Evolutionary conservation across 2,888 invertebrate genomes (phyloP), one percentile per base, ranked within the genome.

Genomic region (Drosophila yooni): DNA sequence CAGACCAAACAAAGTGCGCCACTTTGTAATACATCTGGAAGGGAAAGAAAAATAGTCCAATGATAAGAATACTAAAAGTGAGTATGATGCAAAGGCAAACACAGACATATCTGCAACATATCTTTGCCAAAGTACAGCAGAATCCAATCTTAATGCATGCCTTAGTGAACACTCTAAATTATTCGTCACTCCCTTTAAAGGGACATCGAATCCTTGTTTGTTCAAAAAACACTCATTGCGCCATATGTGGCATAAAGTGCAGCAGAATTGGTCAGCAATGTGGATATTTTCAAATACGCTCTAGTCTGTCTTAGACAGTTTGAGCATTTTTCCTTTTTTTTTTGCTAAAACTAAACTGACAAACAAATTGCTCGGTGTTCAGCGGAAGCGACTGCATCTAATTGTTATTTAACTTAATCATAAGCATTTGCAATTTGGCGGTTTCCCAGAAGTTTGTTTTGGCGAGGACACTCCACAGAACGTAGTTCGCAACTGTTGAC

Each of bases 401-500:
- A 85, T 85, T 87, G 89, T 84, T 84, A 73, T 84, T 89, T 73
- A 84, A 87, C 72, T 74, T 75, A 87, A 89, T 85, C 82, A 82
- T 77, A 87, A 84, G 68, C 74, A 82, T 27, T 74, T 60, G 67
- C 85, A 81, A 81, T 89, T 89, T 72, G 67, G 60, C 27, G 31
- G 61, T 34, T 43, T 50, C 36, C 40, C 52, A 38, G 18, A n/a
- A 21, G 27, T 52, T 8, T 2, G 8, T 57, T 59, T 31, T 62
- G 53, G 62, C 31, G 43, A 66, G 34, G 33, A 58, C 57, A 40
- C 34, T 36, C 58, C 25, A 27, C 60, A 25, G 48, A 29, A 65
- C 33, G 58, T 60, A 65, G 48, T 50, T 46, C 67, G 50, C 73
- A 73, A 74, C 81, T 88, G 88, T 88, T 83, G 81, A 90, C 90